A percentile compares a stretch with the other conserved stretches of the same genome.
phyloP scores from a whole-genome alignment of 2,113 vertebrate species.

The Brachypteracias leptosomus region DNA sequence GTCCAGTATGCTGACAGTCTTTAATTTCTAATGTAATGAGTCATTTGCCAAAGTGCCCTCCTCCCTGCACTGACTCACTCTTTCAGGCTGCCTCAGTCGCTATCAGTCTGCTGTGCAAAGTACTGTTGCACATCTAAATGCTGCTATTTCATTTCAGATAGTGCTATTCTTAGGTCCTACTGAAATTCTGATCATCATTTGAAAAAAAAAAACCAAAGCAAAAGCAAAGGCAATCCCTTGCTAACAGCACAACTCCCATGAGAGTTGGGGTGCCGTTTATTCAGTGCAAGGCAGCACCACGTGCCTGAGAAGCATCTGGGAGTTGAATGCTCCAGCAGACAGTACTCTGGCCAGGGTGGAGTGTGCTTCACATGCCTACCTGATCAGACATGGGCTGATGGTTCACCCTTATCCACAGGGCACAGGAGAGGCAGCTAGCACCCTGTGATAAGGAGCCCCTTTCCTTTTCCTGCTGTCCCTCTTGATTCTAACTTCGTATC shows the following conservation, averaged over 20 bases:
- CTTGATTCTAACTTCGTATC: background rate
- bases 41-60: background rate
- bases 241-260: rapidly evolving
- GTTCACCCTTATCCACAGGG: background rate
- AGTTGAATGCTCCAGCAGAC: rapidly evolving
- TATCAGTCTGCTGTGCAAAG: background rate
- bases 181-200: background rate
- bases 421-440: rapidly evolving
- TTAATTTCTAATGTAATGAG: background rate
- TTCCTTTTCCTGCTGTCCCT: background rate
- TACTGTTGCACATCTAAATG: background rate
- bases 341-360: background rate
- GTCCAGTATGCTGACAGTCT: background rate
- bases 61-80: slow-evolving; percentile 51
- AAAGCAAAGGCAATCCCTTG: background rate
- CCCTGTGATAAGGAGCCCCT: rapidly evolving
- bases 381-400: background rate
- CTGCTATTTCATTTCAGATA: background rate
- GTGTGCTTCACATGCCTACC: rapidly evolving
- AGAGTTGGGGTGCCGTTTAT: rapidly evolving
- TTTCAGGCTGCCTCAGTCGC: background rate
- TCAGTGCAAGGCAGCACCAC: rapidly evolving
- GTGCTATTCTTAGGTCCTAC: background rate
- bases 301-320: background rate
- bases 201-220: background rate